A percentile compares a stretch with the other conserved stretches of the same genome.
These are phyloP conservation scores for Colaptes auratus DNA, from an alignment of 2,113 vertebrate genomes.

Conservation along the genomic window DNA sequence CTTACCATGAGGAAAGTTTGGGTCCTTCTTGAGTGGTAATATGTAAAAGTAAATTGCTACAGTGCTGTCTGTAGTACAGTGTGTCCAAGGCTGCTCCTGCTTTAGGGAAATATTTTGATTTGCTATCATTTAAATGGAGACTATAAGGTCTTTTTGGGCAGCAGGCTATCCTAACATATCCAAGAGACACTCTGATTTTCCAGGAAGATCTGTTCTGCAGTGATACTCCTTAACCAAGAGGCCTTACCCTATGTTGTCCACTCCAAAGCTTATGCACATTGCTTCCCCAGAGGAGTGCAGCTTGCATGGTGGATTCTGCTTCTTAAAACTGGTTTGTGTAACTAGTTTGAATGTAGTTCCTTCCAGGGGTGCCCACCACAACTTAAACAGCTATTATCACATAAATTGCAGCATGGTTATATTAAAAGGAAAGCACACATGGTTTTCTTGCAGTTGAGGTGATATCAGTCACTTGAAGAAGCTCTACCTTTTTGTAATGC, in stretches of 20 bases:
- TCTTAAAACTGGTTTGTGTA: neutral
- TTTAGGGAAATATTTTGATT: neutral
- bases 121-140: neutral
- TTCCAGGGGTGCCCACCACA: neutral
- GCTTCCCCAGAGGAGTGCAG: neutral
- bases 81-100: neutral
- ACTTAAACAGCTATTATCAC: neutral
- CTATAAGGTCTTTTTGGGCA: neutral
- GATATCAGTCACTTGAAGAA: neutral
- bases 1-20: neutral
- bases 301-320: neutral
- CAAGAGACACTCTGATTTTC: neutral
- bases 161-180: neutral
- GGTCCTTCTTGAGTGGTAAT: neutral
- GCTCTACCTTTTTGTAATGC: neutral
- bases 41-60: neutral
- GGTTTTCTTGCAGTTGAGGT: neutral
- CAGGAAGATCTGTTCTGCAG: neutral
- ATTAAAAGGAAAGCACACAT: neutral
- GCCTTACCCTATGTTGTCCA: neutral
- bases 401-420: neutral
- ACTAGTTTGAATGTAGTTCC: neutral
- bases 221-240: neutral
- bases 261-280: rapidly evolving
- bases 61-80: neutral